These are phyloP conservation scores for Ellobius talpinus DNA, from an alignment of 2,113 vertebrate species.

Conservation along the genomic window DNA sequence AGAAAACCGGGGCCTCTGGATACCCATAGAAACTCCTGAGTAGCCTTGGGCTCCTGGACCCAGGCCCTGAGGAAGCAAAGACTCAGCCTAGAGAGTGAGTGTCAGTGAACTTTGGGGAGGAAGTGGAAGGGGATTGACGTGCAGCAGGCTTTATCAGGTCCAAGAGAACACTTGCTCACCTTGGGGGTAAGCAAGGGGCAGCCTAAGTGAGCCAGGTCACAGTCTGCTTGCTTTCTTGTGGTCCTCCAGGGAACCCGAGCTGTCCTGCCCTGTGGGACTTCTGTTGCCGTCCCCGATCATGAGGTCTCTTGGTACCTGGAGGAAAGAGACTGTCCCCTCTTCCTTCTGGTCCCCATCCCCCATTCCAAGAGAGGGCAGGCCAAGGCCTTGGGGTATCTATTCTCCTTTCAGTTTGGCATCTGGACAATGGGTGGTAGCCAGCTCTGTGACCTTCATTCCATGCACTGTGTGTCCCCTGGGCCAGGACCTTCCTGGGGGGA, in stretches of 20 bases:
- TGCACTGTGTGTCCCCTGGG: background rate
- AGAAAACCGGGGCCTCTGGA: background rate
- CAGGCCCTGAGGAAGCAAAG: background rate
- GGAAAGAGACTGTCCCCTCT: background rate
- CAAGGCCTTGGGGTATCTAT: no score
- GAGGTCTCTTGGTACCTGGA: background rate
- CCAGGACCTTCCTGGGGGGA: background rate
- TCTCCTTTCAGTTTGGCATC: background rate
- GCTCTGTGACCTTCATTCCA: background rate
- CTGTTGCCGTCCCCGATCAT: background rate
- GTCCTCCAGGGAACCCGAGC: background rate
- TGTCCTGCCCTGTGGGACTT: background rate
- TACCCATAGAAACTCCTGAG: rapidly evolving
- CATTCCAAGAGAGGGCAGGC: no score
- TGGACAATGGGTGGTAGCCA: background rate
- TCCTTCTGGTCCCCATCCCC: no score
- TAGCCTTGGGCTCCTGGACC: background rate
- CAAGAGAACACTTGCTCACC: background rate
- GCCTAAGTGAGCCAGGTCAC: background rate
- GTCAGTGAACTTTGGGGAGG: background rate
- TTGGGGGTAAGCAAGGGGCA: background rate
- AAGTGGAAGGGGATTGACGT: background rate
- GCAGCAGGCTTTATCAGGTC: background rate
- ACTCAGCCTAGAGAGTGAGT: background rate
- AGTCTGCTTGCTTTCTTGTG: background rate